Evolutionary conservation across 1,140 invertebrate species (phyloP).

Genomic region (Cyclina sinensis): DNA sequence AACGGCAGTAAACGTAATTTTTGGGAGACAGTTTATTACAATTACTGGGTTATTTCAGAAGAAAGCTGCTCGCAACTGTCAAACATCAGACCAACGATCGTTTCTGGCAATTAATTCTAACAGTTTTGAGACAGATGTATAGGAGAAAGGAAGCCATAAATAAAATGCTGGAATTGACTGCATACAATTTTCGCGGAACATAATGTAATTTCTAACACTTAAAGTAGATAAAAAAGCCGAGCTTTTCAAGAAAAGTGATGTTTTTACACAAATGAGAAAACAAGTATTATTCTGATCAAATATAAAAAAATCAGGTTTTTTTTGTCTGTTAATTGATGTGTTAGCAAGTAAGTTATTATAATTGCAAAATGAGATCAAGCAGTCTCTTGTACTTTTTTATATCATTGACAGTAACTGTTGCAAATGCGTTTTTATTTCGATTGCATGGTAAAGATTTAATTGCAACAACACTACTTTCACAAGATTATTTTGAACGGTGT

Average conservation of each 20-base stretch:
- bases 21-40: constrained; percentile 1
- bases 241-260: not conserved
- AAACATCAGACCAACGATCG: not conserved
- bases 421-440: too few species aligned
- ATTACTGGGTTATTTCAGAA: not conserved
- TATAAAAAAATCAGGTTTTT: too few species aligned
- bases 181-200: not conserved
- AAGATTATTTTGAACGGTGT: too few species aligned
- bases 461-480: too few species aligned
- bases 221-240: not conserved
- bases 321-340: too few species aligned
- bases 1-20: not conserved
- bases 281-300: not conserved
- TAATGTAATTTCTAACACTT: not conserved
- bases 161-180: not conserved
- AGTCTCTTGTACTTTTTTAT: too few species aligned
- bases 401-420: too few species aligned
- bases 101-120: not conserved
- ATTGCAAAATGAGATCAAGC: too few species aligned
- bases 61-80: not conserved
- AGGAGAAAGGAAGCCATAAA: not conserved
- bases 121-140: constrained; percentile 14
- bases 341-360: too few species aligned
- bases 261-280: too few species aligned
- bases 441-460: too few species aligned